A percentile compares a stretch with the other conserved stretches of the same genome.
Evolutionary conservation across 37 sponge, comb jelly and placozoan species (phyloP).

Genomic region (Agelas oroides): DNA sequence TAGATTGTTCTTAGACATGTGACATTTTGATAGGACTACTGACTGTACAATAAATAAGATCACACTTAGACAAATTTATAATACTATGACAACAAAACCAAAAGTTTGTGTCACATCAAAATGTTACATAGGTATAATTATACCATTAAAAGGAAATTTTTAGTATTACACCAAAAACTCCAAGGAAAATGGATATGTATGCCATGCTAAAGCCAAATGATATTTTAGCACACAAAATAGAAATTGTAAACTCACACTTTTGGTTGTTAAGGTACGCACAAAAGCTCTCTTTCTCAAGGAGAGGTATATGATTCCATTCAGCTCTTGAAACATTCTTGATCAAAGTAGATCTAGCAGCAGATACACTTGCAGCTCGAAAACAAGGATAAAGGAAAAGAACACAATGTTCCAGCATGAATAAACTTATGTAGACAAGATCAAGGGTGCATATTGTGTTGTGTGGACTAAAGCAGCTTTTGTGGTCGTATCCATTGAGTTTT

Average conservation of each 20-base stretch:
- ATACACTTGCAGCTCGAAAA: too few relatives aligned
- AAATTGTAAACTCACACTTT: slow-evolving; percentile 13
- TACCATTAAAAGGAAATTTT: slow-evolving; percentile 22
- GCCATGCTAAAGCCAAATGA: slow-evolving; percentile 36
- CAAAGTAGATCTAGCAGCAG: too few relatives aligned
- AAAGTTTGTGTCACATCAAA: too few relatives aligned
- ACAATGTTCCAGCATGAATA: slow-evolving; percentile 20
- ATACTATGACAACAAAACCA: too few relatives aligned
- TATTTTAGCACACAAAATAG: slow-evolving; percentile 35
- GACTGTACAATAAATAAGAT: too few relatives aligned
- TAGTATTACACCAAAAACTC: too few relatives aligned
- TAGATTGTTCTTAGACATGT: too few relatives aligned
- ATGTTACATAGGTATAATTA: too few relatives aligned
- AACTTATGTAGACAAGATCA: background rate
- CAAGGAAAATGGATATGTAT: slow-evolving; percentile 31
- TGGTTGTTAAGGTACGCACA: slow-evolving; percentile 25
- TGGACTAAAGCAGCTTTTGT: slow-evolving; percentile 12
- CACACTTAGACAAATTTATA: too few relatives aligned
- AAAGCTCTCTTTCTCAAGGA: background rate
- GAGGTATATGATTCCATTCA: slow-evolving; percentile 1
- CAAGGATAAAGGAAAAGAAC: too few relatives aligned
- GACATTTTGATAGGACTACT: too few relatives aligned
- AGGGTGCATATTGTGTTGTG: background rate
- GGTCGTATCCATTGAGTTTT: slow-evolving; percentile 1
- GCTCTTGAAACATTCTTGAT: slow-evolving; percentile 21